Base-by-base conservation (phyloP, 1,140 invertebrate genomes). In the Chionoecetes opilio region DNA sequence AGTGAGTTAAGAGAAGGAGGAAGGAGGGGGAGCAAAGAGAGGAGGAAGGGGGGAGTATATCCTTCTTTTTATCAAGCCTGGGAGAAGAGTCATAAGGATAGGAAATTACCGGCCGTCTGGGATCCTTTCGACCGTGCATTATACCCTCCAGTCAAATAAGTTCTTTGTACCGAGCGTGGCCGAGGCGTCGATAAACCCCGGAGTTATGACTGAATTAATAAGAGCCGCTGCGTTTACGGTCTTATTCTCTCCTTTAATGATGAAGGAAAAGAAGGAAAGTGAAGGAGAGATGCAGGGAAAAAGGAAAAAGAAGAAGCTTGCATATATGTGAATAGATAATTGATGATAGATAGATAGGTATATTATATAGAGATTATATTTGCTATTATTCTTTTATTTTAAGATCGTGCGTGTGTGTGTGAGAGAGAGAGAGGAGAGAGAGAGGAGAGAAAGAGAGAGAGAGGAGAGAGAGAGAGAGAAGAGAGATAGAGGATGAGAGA, bases 191-290 rank as follows among this genome's bases (percentile, higher is more conserved):
- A 75, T 91, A 91, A 91, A 91, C 14, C 89, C 9, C 46, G 34
- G 89, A 34, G 38, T 91, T 91, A 91, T 91, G 89, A 91, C 89
- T 91, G 89, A 91, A 91, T 91, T 91, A 91, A 91, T 91, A 75
- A 31, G 89, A 91, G 46, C 46, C 89, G 46, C 46, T 34, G 21
- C 89, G 26, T 91, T 91, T 91, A 91, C 75, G 89, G 46, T 38
- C 26, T 46, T 53, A 91, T 31, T 91, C 89, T 29, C 89, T 91
- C 89, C 46, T 35, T 91, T n/a, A 46, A 21, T 31, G 38, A 14
- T 32, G 89, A 38, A 34, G 75, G 38, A 34, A 34, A 32, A 75
- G 89, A 32, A 31, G 37, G 38, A 46, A 38, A 90, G n/a, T 26
- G 34, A 35, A 6, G 38, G 14, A 88, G 11, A 26, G 35, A 37